A percentile compares a stretch with the other conserved stretches of the same genome.
Evolutionary conservation across 2,113 vertebrate genomes (phyloP).

Genomic region (Myrmecobius fasciatus): DNA sequence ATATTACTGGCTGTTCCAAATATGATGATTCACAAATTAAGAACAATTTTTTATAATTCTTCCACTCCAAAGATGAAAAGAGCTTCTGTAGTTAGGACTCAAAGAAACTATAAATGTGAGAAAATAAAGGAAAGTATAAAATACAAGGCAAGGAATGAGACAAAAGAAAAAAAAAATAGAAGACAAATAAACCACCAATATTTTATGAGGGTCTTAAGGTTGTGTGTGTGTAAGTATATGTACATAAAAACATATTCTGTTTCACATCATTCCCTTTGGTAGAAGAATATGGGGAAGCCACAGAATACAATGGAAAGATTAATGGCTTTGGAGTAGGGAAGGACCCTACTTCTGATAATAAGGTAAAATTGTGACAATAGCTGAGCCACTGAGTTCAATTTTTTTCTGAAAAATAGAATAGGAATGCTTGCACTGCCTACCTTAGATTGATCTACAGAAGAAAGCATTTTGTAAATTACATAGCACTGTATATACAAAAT

Average conservation of each 20-base stretch:
- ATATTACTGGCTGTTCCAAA: background rate
- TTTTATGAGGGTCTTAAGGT: background rate
- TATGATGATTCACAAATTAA: background rate
- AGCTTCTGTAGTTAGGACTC: slow-evolving; percentile 33
- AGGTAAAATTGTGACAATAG: background rate
- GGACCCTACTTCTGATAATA: background rate
- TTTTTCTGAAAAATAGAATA: background rate
- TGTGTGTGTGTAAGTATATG: background rate
- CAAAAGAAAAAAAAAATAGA: slow-evolving; percentile 43
- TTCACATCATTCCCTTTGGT: background rate
- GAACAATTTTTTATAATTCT: slow-evolving; percentile 55
- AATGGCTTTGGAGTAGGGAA: background rate
- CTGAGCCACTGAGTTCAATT: background rate
- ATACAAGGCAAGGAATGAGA: slow-evolving; percentile 12
- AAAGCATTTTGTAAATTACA: slow-evolving; percentile 31
- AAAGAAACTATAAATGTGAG: slow-evolving; percentile 50
- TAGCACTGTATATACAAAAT: background rate
- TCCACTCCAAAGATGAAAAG: slow-evolving; percentile 58
- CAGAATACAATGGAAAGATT: slow-evolving; percentile 1
- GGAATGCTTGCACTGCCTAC: background rate
- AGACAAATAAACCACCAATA: slow-evolving; percentile 47
- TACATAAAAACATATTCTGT: background rate
- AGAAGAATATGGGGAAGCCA: background rate
- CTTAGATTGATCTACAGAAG: background rate
- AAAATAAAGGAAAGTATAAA: slow-evolving; percentile 52